Base-by-base conservation (phyloP, 2,797 vertebrate species). In the Numenius phaeopus region DNA sequence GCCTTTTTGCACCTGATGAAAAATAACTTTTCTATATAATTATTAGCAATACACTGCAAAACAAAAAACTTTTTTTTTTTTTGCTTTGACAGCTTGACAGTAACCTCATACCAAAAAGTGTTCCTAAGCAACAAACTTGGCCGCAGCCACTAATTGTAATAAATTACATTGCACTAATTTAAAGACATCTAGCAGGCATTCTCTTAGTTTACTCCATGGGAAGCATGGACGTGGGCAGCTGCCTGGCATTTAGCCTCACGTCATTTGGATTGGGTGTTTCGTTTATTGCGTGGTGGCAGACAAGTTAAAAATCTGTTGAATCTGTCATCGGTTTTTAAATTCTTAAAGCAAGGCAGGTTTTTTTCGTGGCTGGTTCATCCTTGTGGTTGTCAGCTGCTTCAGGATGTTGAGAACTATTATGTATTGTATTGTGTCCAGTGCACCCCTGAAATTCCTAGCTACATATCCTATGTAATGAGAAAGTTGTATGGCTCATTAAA, bases 21-120 rank as follows among this genome's bases (percentile, higher is more conserved):
- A 94, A 93, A 80, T 73, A 73, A 42, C 50, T 65, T 90, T 49
- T 87, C 52, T 65, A 23, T 20, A 1, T 58, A 64, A 80, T 70
- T 91, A 32, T 34, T 82, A 69, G 37, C 61, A 55, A 75, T 52
- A 37, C 92, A 7, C 23, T 94, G 61, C 81, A 83, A 97, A 94
- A 78, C 15, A 64, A 73, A 59, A 75, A 71, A 10, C 6, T 11
- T 54, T 4, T 9, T 9, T 8, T 10, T 24, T 17, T 66, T 76
- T 83, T 50, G n/a, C 40, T 81, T 69, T 86, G 55, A 65, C 30
- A 20, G 15, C 42, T 75, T 65, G 9, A 29, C 46, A 54, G 44
- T 78, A 79, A 46, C 37, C 13, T 75, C 34, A 11, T 52, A 54
- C 3, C 5, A 61, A 50, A 18, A 44, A 19, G 9, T 30, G 40